Evolutionary conservation across 2,113 vertebrate genomes (phyloP).

Genomic region (Eulemur macaco): DNA sequence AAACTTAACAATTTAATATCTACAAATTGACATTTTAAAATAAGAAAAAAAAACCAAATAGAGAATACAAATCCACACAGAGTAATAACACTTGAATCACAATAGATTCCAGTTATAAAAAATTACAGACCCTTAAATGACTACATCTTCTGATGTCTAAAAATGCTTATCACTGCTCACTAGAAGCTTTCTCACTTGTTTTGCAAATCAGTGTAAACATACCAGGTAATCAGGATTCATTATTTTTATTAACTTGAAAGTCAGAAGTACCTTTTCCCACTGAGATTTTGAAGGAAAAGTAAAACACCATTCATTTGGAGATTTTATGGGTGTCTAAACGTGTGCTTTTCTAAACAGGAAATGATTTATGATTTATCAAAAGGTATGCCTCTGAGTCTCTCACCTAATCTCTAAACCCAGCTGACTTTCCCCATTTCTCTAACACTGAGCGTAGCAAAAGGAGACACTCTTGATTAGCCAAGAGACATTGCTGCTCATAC

Average conservation of each 20-base stretch:
- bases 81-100: conserved; percentile 6
- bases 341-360: conserved; percentile 58
- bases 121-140: background rate
- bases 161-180: background rate
- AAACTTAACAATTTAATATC: background rate
- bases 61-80: background rate
- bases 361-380: conserved; percentile 61
- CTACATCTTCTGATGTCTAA: background rate
- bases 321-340: conserved; percentile 1
- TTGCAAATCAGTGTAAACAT: conserved; percentile 45
- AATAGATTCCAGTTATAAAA: background rate
- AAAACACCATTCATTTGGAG: conserved; percentile 48
- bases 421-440: conserved; percentile 55
- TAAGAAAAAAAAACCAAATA: conserved; percentile 14
- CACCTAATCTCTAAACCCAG: conserved; percentile 62
- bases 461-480: conserved; percentile 52
- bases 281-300: conserved; percentile 23
- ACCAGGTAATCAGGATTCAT: conserved; percentile 55
- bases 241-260: conserved; percentile 54
- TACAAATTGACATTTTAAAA: conserved; percentile 18
- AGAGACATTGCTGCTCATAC: conserved; percentile 3
- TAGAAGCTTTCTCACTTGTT: background rate
- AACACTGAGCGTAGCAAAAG: conserved; percentile 2
- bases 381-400: conserved; percentile 3
- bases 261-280: background rate